These are phyloP conservation scores for Epizoanthus stellaris DNA, from an alignment of 92 coral and sea anemone species.

Conservation along the genomic window DNA sequence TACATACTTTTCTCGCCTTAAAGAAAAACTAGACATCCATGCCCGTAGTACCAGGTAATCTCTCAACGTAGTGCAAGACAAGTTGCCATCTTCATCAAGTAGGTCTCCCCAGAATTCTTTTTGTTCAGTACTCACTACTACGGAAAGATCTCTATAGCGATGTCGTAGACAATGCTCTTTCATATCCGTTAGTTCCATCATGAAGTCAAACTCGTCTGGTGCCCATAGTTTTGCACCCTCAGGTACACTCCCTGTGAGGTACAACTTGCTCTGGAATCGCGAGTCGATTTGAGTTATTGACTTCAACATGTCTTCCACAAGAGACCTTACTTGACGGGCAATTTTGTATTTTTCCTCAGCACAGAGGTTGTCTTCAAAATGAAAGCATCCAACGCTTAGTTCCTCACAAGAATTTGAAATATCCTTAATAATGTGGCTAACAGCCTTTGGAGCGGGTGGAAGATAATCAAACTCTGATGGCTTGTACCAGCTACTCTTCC, in stretches of 20 bases:
- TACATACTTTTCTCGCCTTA: conserved; percentile 19
- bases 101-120: conserved; percentile 17
- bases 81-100: neutral
- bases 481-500: neutral
- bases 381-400: conserved; percentile 41
- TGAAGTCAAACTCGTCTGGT: conserved; percentile 56
- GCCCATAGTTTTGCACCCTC: conserved; percentile 54
- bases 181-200: conserved; percentile 36
- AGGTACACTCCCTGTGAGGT: conserved; percentile 38
- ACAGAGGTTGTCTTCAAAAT: conserved; percentile 26
- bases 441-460: conserved; percentile 16
- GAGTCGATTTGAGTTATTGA: conserved; percentile 36
- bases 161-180: neutral
- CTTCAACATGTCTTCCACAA: conserved; percentile 34
- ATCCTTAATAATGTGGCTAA: neutral
- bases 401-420: conserved; percentile 25
- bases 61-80: conserved; percentile 6
- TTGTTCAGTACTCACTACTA: conserved; percentile 4
- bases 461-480: neutral
- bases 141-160: neutral
- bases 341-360: conserved; percentile 37
- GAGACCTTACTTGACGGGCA: conserved; percentile 24
- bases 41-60: neutral
- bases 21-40: conserved; percentile 15
- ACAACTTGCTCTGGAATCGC: conserved; percentile 15